Base-by-base conservation (phyloP, 2,113 vertebrate species). In the Triplophysa rosa region DNA sequence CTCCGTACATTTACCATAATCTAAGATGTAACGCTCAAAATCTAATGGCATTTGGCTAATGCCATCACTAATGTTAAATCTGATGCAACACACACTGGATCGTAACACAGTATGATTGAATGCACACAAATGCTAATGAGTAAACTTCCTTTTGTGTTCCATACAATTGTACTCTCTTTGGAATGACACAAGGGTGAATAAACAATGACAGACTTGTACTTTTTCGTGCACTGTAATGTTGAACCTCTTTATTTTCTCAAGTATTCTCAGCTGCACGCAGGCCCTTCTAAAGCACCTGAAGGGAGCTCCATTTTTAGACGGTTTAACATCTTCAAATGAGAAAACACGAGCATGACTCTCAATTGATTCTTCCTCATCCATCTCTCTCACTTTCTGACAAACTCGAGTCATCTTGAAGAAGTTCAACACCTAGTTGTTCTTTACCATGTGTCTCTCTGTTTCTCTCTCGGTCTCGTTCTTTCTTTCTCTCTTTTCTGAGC, bases 281-380 rank as follows among this genome's bases (percentile, higher is more conserved):
- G 82, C 83, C 70, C 68, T 76, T 82, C 89, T 80, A 85, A 83
- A 85, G 59, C 79, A 88, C 80, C 86, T 88, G 81, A 67, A 88
- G 85, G 86, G 84, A 83, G 82, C 84, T 68, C 77, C 73, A 81
- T 74, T 1, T 83, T 64, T 63, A 74, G 40, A 74, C 21, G 66
- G 63, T 67, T 72, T 67, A 73, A 45, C 63, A 62, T 26, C 42
- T 80, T 67, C 16, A 56, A 68, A 33, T 68, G 65, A 67, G 45
- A 75, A 65, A 56, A 80, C 45, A 65, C 66, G 21, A 65, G 77
- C 6, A 42, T 70, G 82, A 70, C 77, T 63, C 77, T 23, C 21
- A 16, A 79, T 79, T 73, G 79, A 70, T 82, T 87, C 83, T 85
- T 82, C 78, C 77, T 85, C 70, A 61, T 81, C 67, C 84, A 74